Base-by-base conservation (phyloP, 2,888 invertebrate genomes). In the Luperina testacea region DNA sequence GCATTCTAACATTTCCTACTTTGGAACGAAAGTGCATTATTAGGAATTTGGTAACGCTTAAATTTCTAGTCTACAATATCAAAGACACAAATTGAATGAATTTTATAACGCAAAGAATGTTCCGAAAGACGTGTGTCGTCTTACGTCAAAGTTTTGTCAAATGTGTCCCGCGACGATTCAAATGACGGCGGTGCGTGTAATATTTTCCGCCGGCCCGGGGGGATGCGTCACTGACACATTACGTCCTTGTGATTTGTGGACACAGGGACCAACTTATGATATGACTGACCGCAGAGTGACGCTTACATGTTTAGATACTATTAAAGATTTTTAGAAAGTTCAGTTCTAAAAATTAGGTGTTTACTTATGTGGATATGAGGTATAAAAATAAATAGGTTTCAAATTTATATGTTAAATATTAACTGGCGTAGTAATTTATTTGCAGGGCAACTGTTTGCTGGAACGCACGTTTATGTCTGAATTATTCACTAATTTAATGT, bases 141-240 rank as follows among this genome's bases (percentile, higher is more conserved):
- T 73, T 83, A 82, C 89, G 90, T 92, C 91, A 92, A 94, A 94
- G 92, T 94, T 93, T 93, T 92, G 91, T 90, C 91, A 91, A 92
- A 93, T 92, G 91, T 92, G 90, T 92, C 92, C 92, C 93, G 90
- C 84, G 92, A 89, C 92, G 92, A 90, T 91, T 89, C 91, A 91
- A 94, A 94, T 91, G 92, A 92, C 92, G 92, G 91, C 89, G 89
- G 91, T 88, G 92, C 91, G 92, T 92, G 93, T 92, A 93, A 94
- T 94, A 93, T 93, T 93, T 93, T 89, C 88, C 85, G 83, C 67
- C 70, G 76, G 88, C 90, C 92, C 90, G 83, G 76, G 83, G 83
- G 92, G 88, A 87, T 76, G 67, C 75, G 81, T 72, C 75, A 71
- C 77, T 86, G 83, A 82, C 85, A 82, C 82, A 88, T 87, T 88